Conservation (phyloP, 1,140 invertebrate genomes). For the Sminthurides bifidus region DNA sequence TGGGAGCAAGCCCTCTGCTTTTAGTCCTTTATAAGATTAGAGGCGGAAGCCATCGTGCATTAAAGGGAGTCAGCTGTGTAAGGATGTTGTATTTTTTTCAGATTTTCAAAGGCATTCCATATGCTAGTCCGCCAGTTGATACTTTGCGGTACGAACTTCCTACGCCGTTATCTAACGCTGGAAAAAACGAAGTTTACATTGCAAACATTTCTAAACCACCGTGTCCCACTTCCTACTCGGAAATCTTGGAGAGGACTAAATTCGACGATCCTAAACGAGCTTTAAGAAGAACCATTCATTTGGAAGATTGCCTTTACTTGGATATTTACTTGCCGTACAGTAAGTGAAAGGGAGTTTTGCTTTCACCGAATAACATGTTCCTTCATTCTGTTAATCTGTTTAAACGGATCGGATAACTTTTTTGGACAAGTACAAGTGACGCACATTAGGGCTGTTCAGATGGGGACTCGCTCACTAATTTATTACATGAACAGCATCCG, state of each 20-base stretch:
- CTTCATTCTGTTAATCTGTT: neutral
- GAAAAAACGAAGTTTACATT: slow-evolving; percentile 18
- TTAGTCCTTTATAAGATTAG: too few relatives aligned
- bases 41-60: too few relatives aligned
- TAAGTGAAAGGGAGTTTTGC: neutral
- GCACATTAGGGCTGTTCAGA: too few relatives aligned
- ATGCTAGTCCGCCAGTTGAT: slow-evolving; percentile 19
- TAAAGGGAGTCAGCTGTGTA: neutral
- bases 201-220: slow-evolving; percentile 26
- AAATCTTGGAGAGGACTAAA: slow-evolving; percentile 19
- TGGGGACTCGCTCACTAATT: too few relatives aligned
- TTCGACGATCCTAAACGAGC: slow-evolving; percentile 12
- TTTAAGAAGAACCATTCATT: slow-evolving; percentile 14
- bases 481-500: too few relatives aligned
- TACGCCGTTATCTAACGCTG: slow-evolving; percentile 1
- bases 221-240: slow-evolving; percentile 18
- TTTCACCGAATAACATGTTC: neutral
- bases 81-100: slow-evolving; percentile 5
- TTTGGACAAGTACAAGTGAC: neutral
- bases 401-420: neutral
- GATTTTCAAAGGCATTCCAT: slow-evolving; percentile 31
- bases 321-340: slow-evolving; percentile 16
- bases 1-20: too few relatives aligned
- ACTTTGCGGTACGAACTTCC: slow-evolving; percentile 24
- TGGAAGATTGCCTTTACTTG: slow-evolving; percentile 29